Conservation (phyloP, 2,797 vertebrate species). For the Chaetodon trifasciatus region DNA sequence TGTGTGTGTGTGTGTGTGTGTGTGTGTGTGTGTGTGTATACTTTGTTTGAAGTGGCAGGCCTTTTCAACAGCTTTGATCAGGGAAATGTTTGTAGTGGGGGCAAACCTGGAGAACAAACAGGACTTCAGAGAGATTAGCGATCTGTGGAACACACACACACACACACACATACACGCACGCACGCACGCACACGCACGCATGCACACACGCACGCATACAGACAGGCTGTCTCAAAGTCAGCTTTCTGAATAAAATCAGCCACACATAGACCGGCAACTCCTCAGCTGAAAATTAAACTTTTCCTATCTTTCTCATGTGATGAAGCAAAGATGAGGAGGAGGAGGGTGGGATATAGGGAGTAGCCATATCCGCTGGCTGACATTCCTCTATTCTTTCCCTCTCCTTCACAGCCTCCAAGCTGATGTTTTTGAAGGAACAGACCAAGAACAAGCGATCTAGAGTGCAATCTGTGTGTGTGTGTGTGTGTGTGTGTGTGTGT, state of each 20-base stretch:
- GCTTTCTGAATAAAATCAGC: conserved; percentile 59
- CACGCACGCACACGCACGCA: conserved; percentile 15
- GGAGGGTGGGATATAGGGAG: conserved; percentile 12
- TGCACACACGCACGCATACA: conserved; percentile 23
- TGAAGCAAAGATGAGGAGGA: conserved; percentile 22
- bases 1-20: conserved; percentile 46
- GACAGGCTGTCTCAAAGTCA: conserved; percentile 44
- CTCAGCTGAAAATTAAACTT: conserved; percentile 44
- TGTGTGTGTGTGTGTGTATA: conserved; percentile 44
- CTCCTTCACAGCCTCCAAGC: conserved; percentile 45
- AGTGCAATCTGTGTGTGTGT: conserved; percentile 14
- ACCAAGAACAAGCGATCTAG: conserved; percentile 44
- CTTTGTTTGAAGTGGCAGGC: conserved; percentile 86
- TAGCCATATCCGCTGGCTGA: conserved; percentile 38
- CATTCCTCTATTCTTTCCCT: conserved; percentile 43
- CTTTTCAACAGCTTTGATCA: conserved; percentile 88
- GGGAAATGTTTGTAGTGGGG: conserved; percentile 88
- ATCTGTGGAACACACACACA: conserved; percentile 70
- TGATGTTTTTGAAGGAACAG: conserved; percentile 42
- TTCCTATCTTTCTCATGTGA: conserved; percentile 29
- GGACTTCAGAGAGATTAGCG: conserved; percentile 87
- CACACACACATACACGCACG: conserved; percentile 26
- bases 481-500: conserved; percentile 1
- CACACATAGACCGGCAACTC: conserved; percentile 29
- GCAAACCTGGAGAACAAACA: conserved; percentile 89